Evolutionary conservation across 2,113 vertebrate genomes (phyloP).

Genomic region (Scatophagus argus): DNA sequence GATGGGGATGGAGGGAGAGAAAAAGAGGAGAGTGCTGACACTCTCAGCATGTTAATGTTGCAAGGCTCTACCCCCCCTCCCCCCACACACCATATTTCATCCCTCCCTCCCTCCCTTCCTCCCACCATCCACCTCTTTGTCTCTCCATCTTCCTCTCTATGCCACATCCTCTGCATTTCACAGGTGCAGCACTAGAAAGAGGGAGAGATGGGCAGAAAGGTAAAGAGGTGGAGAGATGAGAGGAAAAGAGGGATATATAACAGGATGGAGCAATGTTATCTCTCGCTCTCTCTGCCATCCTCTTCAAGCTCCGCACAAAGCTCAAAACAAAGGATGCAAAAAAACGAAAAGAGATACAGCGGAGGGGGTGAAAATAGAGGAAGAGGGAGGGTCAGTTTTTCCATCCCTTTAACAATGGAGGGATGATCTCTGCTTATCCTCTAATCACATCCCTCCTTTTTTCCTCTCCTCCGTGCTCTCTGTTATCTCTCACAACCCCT

Average conservation of each 20-base stretch:
- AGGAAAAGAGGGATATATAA: slow-evolving; percentile 68
- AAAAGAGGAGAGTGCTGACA: slow-evolving; percentile 83
- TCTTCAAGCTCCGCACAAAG: slow-evolving; percentile 68
- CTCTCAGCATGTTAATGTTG: slow-evolving; percentile 87
- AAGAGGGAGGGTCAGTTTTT: slow-evolving; percentile 74
- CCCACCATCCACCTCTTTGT: slow-evolving; percentile 68
- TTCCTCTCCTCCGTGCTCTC: slow-evolving; percentile 61
- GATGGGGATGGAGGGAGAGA: slow-evolving; percentile 71
- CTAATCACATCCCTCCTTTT: slow-evolving; percentile 75
- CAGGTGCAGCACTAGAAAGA: slow-evolving; percentile 73
- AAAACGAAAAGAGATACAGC: slow-evolving; percentile 37
- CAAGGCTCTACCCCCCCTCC: slow-evolving; percentile 70
- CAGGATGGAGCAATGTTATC: slow-evolving; percentile 76
- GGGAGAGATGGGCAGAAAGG: slow-evolving; percentile 57
- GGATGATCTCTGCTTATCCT: slow-evolving; percentile 81
- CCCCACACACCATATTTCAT: slow-evolving; percentile 53
- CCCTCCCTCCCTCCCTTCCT: slow-evolving; percentile 49
- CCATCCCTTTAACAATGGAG: slow-evolving; percentile 73
- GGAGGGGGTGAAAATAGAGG: slow-evolving; percentile 65
- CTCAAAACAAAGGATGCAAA: slow-evolving; percentile 67
- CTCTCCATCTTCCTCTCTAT: slow-evolving; percentile 70
- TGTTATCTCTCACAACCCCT: slow-evolving; percentile 53
- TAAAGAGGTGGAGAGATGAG: slow-evolving; percentile 58
- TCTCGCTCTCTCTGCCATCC: slow-evolving; percentile 58
- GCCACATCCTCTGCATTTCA: slow-evolving; percentile 77